These are phyloP conservation scores for Polydrusus pterygomalis DNA, from an alignment of 2,888 invertebrate species.

Conservation along the genomic window DNA sequence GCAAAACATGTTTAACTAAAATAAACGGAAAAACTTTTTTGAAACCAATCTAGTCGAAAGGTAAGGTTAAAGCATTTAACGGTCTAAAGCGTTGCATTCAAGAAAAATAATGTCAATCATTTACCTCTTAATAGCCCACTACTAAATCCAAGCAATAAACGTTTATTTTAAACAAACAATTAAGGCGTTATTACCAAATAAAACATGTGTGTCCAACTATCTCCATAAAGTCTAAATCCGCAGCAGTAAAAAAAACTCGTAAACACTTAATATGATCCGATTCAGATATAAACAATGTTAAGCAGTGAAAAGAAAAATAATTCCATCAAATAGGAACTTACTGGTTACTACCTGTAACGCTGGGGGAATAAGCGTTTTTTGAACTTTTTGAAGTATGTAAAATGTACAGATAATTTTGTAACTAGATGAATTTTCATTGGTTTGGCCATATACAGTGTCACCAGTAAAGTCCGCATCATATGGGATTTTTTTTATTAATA, in stretches of 20 bases:
- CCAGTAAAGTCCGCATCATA: too few species aligned
- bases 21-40: too few species aligned
- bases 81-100: not conserved
- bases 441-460: too few species aligned
- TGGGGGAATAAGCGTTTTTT: not conserved
- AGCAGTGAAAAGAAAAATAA: conserved; percentile 2
- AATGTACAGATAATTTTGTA: conserved; percentile 19
- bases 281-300: not conserved
- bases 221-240: not conserved
- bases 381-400: not conserved
- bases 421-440: too few species aligned
- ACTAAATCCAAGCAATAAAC: not conserved
- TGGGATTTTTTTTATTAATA: too few species aligned
- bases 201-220: not conserved
- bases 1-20: too few species aligned
- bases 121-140: not conserved
- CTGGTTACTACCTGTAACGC: not conserved
- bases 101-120: not conserved
- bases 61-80: not conserved
- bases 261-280: not conserved
- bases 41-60: too few species aligned
- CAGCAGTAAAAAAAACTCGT: conserved; percentile 7
- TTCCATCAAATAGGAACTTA: not conserved
- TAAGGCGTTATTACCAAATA: not conserved
- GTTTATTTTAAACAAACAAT: not conserved